phyloP scores from a whole-genome alignment of 2,797 vertebrate species.

The Siniperca undulata region DNA sequence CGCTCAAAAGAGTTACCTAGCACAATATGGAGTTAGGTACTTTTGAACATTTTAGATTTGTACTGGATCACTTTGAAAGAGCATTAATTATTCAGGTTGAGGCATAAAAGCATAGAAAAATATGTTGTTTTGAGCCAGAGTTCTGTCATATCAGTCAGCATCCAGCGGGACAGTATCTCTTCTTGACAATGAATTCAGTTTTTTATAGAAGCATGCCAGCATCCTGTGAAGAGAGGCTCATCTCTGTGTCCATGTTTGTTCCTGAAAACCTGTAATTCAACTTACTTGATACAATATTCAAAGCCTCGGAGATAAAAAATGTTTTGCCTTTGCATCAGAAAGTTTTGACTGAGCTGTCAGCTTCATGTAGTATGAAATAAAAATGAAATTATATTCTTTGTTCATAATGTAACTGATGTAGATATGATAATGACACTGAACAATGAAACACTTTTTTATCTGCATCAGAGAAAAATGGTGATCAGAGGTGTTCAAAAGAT shows the following conservation, averaged over 20 bases:
- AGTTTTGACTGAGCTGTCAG: constrained; percentile 19
- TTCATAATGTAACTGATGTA: constrained; percentile 14
- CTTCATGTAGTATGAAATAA: background rate
- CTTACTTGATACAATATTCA: constrained; percentile 7
- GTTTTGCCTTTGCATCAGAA: constrained; percentile 19
- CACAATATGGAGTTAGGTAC: background rate
- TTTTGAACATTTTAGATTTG: constrained; percentile 31
- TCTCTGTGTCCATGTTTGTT: constrained; percentile 12
- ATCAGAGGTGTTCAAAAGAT: background rate
- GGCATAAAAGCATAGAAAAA: constrained; percentile 12
- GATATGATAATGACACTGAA: background rate
- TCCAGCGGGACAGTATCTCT: constrained; percentile 6
- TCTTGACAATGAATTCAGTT: background rate
- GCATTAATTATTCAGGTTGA: constrained; percentile 26
- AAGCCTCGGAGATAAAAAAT: background rate
- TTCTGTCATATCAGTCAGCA: constrained; percentile 36
- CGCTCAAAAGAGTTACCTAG: background rate
- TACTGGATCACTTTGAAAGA: constrained; percentile 27
- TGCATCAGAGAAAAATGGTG: background rate
- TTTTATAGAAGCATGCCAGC: constrained; percentile 3
- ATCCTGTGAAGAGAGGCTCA: constrained; percentile 1
- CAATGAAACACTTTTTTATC: background rate
- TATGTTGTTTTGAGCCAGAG: constrained; percentile 37
- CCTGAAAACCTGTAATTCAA: constrained; percentile 8
- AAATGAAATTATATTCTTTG: background rate